Evolutionary conservation across 2,888 invertebrate genomes (phyloP), one percentile per base, ranked within the genome.

Genomic region (Drosophila buzzatii): DNA sequence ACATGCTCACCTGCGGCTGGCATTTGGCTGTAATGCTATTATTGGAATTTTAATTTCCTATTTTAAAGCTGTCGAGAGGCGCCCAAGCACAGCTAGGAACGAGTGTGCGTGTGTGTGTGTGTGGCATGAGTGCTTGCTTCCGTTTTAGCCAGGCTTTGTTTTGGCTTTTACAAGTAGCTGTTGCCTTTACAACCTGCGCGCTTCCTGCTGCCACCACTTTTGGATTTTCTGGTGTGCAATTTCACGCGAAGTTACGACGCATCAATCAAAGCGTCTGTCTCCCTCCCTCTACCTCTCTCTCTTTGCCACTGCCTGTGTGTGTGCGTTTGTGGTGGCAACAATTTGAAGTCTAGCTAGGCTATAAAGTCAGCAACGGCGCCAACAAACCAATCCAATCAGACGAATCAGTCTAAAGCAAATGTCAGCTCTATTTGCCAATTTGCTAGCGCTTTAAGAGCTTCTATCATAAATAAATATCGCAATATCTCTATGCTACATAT

Each of bases 31-130:
- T 78, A 70, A 74, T 78, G 86, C 82, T 86, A 87, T 87, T 84
- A 87, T 87, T 85, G 88, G 85, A 82, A 85, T 85, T 85, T 87
- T 87, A 85, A 87, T 85, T 87, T 87, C 87, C 82, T 82, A 87
- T 85, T 85, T 85, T 87, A 85, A 85, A 81, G 85, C 85, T 76
- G 78, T 70, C 70, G 69, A 60, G 59, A 39, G 59, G 60, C 58
- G 53, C 56, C 44, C 45, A 47, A 27, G 27, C 47, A 35, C 37
- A 27, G 37, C 62, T 61, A 42, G 47, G 9, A 44, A 3, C 10
- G 45, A 37, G 14, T 18, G 12, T 51, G 3, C 42, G 45, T 47
- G 44, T 57, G 27, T 52, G 27, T 51, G n/a, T 61, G 35, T 57
- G 53, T 69, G 61, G 66, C 61, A 61, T 71, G 79, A 79, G 72